These are phyloP conservation scores for Myodes glareolus DNA, from an alignment of 2,113 vertebrate genomes.

Conservation along the genomic window DNA sequence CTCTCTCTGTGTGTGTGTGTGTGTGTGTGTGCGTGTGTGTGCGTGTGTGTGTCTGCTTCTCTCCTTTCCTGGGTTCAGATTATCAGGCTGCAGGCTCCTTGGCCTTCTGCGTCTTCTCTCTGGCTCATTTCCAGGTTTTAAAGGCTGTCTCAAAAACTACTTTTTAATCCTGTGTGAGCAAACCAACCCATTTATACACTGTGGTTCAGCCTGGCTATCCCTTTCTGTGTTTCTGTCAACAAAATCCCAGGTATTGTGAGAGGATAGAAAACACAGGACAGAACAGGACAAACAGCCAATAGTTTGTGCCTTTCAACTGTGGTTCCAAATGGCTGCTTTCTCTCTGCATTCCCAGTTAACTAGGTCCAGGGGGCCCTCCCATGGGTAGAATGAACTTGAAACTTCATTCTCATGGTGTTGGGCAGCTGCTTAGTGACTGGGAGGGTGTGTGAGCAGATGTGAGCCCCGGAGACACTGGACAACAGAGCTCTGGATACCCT, in stretches of 20 bases:
- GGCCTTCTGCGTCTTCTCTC: background rate
- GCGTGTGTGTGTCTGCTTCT: background rate
- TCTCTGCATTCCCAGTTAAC: background rate
- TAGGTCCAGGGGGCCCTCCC: background rate
- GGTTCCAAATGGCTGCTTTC: background rate
- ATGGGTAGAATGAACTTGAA: accelerated
- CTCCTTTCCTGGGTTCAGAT: background rate
- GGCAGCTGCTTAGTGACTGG: background rate
- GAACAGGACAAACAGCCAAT: accelerated
- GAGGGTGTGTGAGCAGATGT: background rate
- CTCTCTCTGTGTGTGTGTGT: background rate
- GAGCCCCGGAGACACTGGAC: accelerated
- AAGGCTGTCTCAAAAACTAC: background rate
- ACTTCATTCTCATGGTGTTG: background rate
- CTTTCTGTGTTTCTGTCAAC: background rate
- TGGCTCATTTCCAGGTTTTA: background rate
- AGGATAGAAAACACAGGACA: background rate
- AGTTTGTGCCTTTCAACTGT: background rate
- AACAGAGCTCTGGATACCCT: background rate
- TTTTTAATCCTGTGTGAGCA: background rate
- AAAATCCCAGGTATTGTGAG: background rate
- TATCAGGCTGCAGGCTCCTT: background rate
- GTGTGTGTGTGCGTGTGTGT: background rate
- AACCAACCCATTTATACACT: background rate
- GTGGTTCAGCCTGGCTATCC: background rate